Percentiles rank a stretch among this genome's conserved stretches.
Evolutionary conservation across 2,888 invertebrate genomes (phyloP).

Genomic region (Meandrusa payeni): DNA sequence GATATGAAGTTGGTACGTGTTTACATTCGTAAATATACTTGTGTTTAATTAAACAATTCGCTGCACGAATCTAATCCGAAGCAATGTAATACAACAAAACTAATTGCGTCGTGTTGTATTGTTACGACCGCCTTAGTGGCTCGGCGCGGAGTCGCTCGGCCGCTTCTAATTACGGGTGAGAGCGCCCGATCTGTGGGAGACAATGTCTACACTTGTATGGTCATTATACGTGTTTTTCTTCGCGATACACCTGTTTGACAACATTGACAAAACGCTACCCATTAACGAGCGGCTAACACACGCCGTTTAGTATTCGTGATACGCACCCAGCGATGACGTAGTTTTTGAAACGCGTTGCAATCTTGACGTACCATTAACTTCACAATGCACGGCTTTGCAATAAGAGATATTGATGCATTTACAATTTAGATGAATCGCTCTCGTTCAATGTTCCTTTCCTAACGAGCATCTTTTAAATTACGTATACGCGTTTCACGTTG

Average conservation of each 20-base stretch:
- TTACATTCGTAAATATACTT: too few relatives aligned
- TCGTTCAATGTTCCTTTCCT: background rate
- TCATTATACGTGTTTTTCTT: constrained; percentile 58
- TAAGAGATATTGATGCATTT: background rate
- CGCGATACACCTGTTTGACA: constrained; percentile 59
- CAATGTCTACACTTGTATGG: constrained; percentile 58
- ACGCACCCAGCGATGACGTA: constrained; percentile 9
- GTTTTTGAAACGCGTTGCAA: background rate
- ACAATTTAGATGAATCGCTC: constrained; percentile 1
- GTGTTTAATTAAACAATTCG: too few relatives aligned
- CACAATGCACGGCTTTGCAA: background rate
- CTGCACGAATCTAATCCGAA: background rate
- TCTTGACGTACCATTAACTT: background rate
- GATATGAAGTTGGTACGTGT: too few relatives aligned
- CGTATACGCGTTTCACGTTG: constrained; percentile 1
- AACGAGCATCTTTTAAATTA: constrained; percentile 3
- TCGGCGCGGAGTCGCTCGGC: constrained; percentile 39
- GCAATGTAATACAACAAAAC: constrained; percentile 20
- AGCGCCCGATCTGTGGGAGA: constrained; percentile 49
- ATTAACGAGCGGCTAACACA: constrained; percentile 49
- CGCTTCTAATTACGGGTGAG: constrained; percentile 56
- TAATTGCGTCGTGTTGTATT: constrained; percentile 25
- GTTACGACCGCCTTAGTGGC: constrained; percentile 29
- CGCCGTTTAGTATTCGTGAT: constrained; percentile 38
- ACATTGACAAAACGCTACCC: constrained; percentile 49